Conservation (phyloP, 2,888 invertebrate genomes). For the Meiosimyza decipiens region DNA sequence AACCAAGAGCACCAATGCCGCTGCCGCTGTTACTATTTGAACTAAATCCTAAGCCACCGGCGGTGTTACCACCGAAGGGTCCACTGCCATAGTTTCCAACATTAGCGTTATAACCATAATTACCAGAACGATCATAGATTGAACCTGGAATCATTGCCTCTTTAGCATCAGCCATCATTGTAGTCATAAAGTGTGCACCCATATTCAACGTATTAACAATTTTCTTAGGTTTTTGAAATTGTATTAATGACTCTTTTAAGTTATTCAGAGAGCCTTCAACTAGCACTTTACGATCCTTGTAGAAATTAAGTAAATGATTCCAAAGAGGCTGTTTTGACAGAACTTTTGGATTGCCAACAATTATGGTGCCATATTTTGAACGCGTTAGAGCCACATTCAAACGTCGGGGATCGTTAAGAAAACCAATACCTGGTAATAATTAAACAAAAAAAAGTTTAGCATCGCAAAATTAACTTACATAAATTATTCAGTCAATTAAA, state of each 20-base stretch:
- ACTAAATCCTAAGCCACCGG: slow-evolving; percentile 37
- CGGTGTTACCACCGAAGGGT: slow-evolving; percentile 40
- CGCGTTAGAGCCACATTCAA: slow-evolving; percentile 98
- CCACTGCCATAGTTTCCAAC: slow-evolving; percentile 43
- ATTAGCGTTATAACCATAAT: slow-evolving; percentile 52
- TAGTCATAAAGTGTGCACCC: slow-evolving; percentile 97
- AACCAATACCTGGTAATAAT: slow-evolving; percentile 78
- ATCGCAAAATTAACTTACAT: too few species aligned
- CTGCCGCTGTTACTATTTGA: slow-evolving; percentile 6
- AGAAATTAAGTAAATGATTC: slow-evolving; percentile 97
- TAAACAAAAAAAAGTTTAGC: neutral
- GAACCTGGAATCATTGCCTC: slow-evolving; percentile 95
- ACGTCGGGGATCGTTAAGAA: slow-evolving; percentile 96
- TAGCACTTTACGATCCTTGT: slow-evolving; percentile 92
- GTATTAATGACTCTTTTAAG: slow-evolving; percentile 94
- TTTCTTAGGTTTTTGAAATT: slow-evolving; percentile 97
- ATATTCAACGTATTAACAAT: slow-evolving; percentile 94
- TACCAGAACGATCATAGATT: slow-evolving; percentile 84
- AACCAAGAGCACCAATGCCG: slow-evolving; percentile 40
- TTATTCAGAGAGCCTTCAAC: slow-evolving; percentile 98
- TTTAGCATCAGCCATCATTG: slow-evolving; percentile 95
- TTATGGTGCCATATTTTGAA: slow-evolving; percentile 96
- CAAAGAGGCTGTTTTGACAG: slow-evolving; percentile 97
- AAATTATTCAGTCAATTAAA: too few species aligned
- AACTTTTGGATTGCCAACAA: slow-evolving; percentile 99